Base-by-base conservation (phyloP, 2,797 vertebrate genomes). In the Sparus aurata region DNA sequence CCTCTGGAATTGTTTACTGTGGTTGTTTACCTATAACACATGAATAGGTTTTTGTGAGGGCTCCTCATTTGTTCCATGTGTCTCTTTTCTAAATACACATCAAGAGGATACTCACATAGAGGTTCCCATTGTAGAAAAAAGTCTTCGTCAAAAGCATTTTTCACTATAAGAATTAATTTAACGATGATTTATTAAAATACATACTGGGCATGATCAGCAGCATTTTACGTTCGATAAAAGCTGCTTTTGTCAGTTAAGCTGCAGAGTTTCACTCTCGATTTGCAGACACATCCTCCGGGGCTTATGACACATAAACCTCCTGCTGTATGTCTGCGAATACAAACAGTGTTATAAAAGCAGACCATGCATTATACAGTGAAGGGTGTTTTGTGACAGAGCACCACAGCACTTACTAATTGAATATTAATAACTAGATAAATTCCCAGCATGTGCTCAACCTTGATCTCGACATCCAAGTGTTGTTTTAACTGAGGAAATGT, bases 211-310 rank as follows among this genome's bases (percentile, higher is more conserved):
- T 23, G 25, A 46, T 45, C 52, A 53, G 43, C 12, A 34, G 23
- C 45, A 67, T 46, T 52, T 72, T 58, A 58, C 3, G 47, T 72
- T 73, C 58, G 7, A 58, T 68, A 22, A 68, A 34, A 82, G 63
- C 20, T 68, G 5, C 20, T 12, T 50, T 55, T 65, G 45, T 52
- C 59, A 47, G 23, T 70, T 3, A 34, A n/a, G n/a, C 25, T 61
- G 43, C 41, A n/a, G 43, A 49, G 41, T 67, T 43, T 69, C 45
- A 63, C 43, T 75, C 25, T 60, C 46, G 60, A 6, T 70, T 70
- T 50, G 23, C 30, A 77, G 69, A 55, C 41, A 46, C 23, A 55
- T 11, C 41, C 12, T 55, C 30, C 73, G 18, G 9, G 63, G 49
- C 43, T 68, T 58, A 58, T 50, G 34, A 71, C 46, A 59, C 53